phyloP scores from a whole-genome alignment of 2,797 vertebrate genomes.

The Sitta carolinensis region DNA sequence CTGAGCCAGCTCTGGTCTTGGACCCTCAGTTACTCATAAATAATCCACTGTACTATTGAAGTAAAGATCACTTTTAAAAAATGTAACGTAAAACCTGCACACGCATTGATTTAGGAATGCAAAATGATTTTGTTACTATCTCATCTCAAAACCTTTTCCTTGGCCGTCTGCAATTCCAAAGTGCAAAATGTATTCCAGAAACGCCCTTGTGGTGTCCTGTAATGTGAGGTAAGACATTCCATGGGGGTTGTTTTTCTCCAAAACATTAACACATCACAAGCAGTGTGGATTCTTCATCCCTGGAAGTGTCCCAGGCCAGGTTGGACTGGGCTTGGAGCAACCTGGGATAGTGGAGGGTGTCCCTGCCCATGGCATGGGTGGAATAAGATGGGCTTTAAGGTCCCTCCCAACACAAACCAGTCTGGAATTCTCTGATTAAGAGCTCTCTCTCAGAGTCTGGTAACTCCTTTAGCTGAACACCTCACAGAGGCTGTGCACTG shows the following conservation, averaged over 20 bases:
- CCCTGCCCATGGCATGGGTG: neutral
- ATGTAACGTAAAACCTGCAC: neutral
- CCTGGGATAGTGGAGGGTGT: neutral
- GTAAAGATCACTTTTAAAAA: neutral
- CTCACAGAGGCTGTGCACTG: neutral
- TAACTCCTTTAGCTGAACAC: neutral
- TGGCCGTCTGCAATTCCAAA: neutral
- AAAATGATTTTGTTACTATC: neutral
- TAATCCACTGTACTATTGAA: neutral
- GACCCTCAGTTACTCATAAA: neutral
- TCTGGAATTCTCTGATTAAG: neutral
- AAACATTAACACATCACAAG: neutral
- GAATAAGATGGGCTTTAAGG: fast-evolving
- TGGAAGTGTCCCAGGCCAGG: neutral
- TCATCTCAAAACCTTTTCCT: conserved; percentile 4
- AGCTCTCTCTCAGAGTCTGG: neutral
- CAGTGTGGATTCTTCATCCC: neutral
- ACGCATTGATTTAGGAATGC: neutral
- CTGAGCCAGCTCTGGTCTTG: neutral
- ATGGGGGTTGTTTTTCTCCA: neutral
- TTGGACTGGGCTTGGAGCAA: fast-evolving
- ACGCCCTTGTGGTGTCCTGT: neutral
- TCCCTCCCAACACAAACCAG: neutral
- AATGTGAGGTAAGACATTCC: neutral
- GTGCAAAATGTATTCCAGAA: neutral